A percentile compares a stretch with the other conserved stretches of the same genome.
These are phyloP conservation scores for Dinoponera quadriceps DNA, from an alignment of 1,140 invertebrate genomes.

Conservation along the genomic window DNA sequence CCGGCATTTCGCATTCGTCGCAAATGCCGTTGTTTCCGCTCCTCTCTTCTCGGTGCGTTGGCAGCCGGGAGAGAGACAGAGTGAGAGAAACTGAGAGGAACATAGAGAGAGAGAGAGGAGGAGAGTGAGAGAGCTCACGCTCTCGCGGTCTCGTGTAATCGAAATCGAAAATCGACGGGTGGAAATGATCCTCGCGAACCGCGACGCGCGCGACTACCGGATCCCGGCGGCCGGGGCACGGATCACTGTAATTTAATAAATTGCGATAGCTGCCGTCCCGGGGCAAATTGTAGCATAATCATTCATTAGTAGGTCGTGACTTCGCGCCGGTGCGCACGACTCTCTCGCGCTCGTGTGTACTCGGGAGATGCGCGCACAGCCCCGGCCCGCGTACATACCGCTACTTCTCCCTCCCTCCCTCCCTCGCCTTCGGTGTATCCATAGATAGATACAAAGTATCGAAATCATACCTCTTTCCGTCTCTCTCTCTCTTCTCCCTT, in stretches of 20 bases:
- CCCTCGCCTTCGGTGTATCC: background rate
- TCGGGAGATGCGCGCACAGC: constrained; percentile 42
- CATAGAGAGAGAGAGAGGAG: background rate
- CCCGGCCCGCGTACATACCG: constrained; percentile 14
- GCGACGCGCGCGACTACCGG: constrained; percentile 80
- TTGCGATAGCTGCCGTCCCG: constrained; percentile 84
- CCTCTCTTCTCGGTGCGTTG: background rate
- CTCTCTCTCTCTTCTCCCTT: too few relatives aligned
- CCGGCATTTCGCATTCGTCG: constrained; percentile 52
- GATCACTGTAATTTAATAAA: constrained; percentile 86
- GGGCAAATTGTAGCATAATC: constrained; percentile 85
- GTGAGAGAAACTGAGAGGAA: background rate
- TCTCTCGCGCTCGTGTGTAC: constrained; percentile 57
- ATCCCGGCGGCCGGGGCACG: constrained; percentile 76
- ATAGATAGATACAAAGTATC: background rate
- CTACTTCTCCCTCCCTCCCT: constrained; percentile 12
- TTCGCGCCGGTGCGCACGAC: constrained; percentile 64
- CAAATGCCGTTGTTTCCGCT: constrained; percentile 44
- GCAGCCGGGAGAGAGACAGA: background rate
- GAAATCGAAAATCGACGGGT: constrained; percentile 71
- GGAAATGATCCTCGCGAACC: constrained; percentile 65
- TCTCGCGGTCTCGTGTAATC: constrained; percentile 59
- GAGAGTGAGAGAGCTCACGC: background rate
- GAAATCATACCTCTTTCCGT: background rate
- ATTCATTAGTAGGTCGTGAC: constrained; percentile 86